These are phyloP conservation scores for Trichosurus vulpecula DNA, from an alignment of 2,797 vertebrate genomes.

Conservation along the genomic window DNA sequence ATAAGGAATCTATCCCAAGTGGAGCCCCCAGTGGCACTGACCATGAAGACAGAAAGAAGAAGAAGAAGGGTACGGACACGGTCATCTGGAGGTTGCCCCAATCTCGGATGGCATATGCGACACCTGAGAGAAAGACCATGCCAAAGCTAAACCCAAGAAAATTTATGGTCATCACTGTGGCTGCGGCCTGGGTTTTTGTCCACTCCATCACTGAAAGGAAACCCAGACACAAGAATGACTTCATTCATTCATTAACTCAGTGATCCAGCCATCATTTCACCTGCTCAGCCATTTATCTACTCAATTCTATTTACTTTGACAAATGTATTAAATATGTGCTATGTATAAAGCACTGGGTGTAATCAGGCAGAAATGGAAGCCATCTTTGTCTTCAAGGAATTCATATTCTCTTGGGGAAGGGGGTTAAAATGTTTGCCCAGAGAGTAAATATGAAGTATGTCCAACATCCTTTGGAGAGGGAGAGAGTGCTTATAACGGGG, in stretches of 20 bases:
- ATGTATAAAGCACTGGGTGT: not conserved
- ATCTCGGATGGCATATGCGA: slow-evolving; percentile 86
- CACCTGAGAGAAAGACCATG: slow-evolving; percentile 83
- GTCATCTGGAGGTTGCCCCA: slow-evolving; percentile 87
- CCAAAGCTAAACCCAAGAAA: slow-evolving; percentile 89
- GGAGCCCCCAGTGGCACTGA: slow-evolving; percentile 61
- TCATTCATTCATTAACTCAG: not conserved
- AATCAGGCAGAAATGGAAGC: not conserved
- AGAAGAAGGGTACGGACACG: slow-evolving; percentile 83
- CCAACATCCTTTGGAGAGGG: not conserved
- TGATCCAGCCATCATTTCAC: not conserved
- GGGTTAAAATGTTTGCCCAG: not conserved
- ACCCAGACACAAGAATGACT: not conserved
- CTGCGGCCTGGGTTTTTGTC: slow-evolving; percentile 84
- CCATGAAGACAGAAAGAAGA: slow-evolving; percentile 89
- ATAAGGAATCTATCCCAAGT: not conserved
- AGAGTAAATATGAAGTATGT: not conserved
- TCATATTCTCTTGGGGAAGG: not conserved
- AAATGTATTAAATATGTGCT: not conserved
- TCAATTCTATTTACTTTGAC: not conserved
- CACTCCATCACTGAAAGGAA: slow-evolving; percentile 88
- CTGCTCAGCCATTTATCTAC: not conserved
- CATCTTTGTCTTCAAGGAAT: not conserved
- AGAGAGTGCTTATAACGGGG: no score
- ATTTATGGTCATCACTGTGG: slow-evolving; percentile 83